Evolutionary conservation across 2,888 invertebrate genomes (phyloP).

Genomic region (Ditylenchus weischeri): DNA sequence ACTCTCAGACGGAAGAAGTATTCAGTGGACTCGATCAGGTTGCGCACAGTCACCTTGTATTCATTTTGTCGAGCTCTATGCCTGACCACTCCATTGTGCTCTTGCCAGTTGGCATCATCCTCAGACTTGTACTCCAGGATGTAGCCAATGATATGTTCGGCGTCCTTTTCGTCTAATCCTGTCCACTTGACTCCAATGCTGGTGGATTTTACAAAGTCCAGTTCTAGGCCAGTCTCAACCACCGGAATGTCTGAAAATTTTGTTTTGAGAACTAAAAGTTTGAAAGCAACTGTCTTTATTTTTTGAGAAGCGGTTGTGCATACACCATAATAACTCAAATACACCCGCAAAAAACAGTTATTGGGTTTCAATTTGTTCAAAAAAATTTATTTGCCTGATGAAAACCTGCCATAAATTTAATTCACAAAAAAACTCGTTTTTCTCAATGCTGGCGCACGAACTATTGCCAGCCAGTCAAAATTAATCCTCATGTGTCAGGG

Average conservation of each 20-base stretch:
- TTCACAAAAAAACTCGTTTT: conserved; percentile 7
- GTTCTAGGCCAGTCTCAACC: conserved; percentile 48
- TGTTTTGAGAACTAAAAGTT: background rate
- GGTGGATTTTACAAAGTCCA: conserved; percentile 53
- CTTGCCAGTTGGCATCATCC: conserved; percentile 51
- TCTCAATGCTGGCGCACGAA: no score
- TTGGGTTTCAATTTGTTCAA: no score
- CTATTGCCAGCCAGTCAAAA: no score
- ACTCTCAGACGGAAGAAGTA: conserved; percentile 59
- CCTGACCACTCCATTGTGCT: conserved; percentile 54
- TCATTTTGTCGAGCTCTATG: conserved; percentile 46
- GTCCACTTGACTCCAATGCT: conserved; percentile 56
- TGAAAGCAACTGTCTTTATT: background rate
- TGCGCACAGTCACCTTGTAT: conserved; percentile 51
- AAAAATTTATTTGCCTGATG: no score
- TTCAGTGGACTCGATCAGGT: conserved; percentile 54
- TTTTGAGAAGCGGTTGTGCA: no score
- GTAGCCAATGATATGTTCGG: conserved; percentile 56
- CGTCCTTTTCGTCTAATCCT: conserved; percentile 49
- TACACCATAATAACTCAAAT: no score
- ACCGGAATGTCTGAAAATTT: conserved; percentile 54
- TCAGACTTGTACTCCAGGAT: conserved; percentile 58
- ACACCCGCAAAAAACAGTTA: no score
- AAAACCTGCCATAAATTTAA: no score
- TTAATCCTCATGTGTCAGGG: no score